Conservation (phyloP, 2,888 invertebrate genomes). For the Zygothrica quintamaculata region DNA sequence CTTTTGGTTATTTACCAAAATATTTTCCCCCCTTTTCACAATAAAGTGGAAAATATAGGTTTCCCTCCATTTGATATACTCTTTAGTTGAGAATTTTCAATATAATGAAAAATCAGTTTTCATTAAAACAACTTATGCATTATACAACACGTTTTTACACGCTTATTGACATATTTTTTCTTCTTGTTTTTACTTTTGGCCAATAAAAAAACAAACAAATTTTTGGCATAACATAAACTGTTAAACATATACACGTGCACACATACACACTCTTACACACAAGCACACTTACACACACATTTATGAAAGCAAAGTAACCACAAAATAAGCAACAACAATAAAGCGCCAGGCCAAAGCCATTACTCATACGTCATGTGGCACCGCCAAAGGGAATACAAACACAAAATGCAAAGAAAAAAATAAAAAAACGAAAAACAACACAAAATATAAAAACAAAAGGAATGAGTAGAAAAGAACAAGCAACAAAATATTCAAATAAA, state of each 20-base stretch:
- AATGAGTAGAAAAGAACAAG: constrained; percentile 40
- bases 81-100: no score
- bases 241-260: no score
- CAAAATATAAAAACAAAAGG: constrained; percentile 8
- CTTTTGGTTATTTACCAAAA: constrained; percentile 62
- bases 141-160: no score
- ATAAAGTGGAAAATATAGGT: no score
- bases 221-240: no score
- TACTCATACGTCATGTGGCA: constrained; percentile 79
- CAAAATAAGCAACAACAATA: constrained; percentile 69
- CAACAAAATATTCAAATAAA: constrained; percentile 6
- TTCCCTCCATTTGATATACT: no score
- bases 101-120: no score
- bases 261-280: constrained; percentile 27
- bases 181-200: constrained; percentile 4
- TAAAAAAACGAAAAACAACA: constrained; percentile 13
- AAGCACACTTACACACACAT: constrained; percentile 18
- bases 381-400: constrained; percentile 74
- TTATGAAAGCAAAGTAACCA: constrained; percentile 68
- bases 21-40: no score
- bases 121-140: no score
- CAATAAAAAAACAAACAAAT: no score
- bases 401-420: constrained; percentile 42
- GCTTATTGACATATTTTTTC: neutral
- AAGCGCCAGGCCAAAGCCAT: constrained; percentile 67